These are phyloP conservation scores for Tenualosa ilisha DNA, from an alignment of 2,797 vertebrate genomes.

Conservation along the genomic window DNA sequence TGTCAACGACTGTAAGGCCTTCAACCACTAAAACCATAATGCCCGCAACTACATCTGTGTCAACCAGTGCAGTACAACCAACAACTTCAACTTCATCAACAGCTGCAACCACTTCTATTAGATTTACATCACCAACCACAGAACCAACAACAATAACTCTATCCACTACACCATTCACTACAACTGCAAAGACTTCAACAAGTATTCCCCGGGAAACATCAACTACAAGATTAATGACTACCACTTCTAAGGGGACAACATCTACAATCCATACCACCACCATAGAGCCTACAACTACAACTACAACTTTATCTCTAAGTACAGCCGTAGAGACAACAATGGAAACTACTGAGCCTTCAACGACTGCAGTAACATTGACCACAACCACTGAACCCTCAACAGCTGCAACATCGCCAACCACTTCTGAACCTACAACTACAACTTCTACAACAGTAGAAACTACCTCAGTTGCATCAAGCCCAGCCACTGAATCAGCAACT, in stretches of 20 bases:
- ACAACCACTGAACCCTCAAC: background rate
- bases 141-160: background rate
- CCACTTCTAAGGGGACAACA: background rate
- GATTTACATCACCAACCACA: background rate
- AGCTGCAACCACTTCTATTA: too few species aligned
- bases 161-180: background rate
- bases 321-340: background rate
- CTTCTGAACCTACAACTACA: background rate
- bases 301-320: background rate
- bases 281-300: background rate
- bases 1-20: background rate
- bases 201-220: background rate
- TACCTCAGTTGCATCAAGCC: background rate
- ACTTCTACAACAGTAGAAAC: background rate
- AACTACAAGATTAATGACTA: background rate
- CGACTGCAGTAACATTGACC: slow-evolving; percentile 1
- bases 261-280: background rate
- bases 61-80: background rate
- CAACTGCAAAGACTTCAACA: background rate
- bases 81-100: background rate
- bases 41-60: background rate
- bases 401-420: background rate
- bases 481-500: slow-evolving; percentile 19
- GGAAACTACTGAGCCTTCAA: background rate
- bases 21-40: background rate